Conservation (phyloP, 2,888 invertebrate genomes). For the Beris chalybata region DNA sequence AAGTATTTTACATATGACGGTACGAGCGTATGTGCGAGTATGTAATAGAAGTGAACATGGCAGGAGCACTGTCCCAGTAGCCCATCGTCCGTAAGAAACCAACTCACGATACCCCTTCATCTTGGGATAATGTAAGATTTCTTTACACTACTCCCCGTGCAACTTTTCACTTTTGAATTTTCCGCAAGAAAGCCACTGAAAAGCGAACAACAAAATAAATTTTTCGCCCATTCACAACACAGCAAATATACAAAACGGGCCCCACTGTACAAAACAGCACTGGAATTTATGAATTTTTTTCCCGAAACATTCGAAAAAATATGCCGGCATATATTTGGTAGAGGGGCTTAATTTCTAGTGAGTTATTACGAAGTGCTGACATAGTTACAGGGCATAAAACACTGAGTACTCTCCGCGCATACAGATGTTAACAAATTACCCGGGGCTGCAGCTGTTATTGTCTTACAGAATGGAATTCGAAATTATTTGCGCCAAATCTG, state of each 20-base stretch:
- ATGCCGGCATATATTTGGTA: background rate
- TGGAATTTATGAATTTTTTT: background rate
- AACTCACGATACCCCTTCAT: slow-evolving; percentile 2
- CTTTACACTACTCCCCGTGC: background rate
- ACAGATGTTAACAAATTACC: slow-evolving; percentile 29
- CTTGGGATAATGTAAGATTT: background rate
- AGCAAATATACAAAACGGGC: too few species aligned
- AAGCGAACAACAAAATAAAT: too few species aligned
- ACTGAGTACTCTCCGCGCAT: background rate
- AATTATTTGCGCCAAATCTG: too few species aligned
- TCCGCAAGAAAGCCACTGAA: background rate
- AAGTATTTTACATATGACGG: background rate
- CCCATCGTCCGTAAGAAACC: too few species aligned
- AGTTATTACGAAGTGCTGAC: background rate
- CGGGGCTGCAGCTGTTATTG: slow-evolving; percentile 27
- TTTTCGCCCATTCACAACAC: too few species aligned
- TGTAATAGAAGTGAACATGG: background rate
- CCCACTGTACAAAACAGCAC: background rate
- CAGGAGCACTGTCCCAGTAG: background rate
- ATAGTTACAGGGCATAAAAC: background rate
- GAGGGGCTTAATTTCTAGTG: background rate
- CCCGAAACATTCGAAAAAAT: background rate
- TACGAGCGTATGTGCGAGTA: background rate
- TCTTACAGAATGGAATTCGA: slow-evolving; percentile 3
- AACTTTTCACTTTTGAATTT: slow-evolving; percentile 1